phyloP scores from a whole-genome alignment of 2,797 vertebrate species.

The Sebastes trivittatus region DNA sequence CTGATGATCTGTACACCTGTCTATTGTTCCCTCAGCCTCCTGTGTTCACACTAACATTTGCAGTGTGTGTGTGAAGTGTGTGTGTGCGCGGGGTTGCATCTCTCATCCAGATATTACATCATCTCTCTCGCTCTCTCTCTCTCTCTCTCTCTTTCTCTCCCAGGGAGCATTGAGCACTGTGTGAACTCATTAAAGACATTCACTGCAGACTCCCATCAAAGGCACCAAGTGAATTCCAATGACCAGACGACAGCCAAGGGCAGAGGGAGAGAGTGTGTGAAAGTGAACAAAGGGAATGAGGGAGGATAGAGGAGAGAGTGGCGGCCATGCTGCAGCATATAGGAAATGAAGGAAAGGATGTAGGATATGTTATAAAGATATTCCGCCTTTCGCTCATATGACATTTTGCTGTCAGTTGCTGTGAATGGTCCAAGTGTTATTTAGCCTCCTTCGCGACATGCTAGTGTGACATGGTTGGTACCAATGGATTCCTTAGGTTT shows the following conservation, averaged over 20 bases:
- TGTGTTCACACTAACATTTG: not conserved
- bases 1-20: constrained; percentile 1
- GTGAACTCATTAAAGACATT: constrained; percentile 52
- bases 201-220: constrained; percentile 36
- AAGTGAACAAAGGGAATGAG: constrained; percentile 2
- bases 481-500: no score
- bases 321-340: not conserved
- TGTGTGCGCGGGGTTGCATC: constrained; percentile 23
- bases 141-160: constrained; percentile 5
- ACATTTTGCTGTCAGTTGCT: not conserved
- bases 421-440: no score
- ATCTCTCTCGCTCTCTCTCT: not conserved
- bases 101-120: constrained; percentile 62
- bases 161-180: constrained; percentile 25
- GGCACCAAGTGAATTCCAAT: constrained; percentile 32
- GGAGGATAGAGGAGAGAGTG: not conserved
- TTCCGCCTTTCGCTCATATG: not conserved
- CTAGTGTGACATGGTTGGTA: no score
- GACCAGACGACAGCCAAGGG: constrained; percentile 31
- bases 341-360: not conserved
- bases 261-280: not conserved
- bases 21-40: constrained; percentile 6
- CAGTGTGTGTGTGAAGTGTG: not conserved
- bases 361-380: not conserved
- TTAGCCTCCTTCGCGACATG: no score